A percentile compares a stretch with the other conserved stretches of the same genome.
Evolutionary conservation across 2,888 invertebrate species (phyloP).

Genomic region (Netelia virgata): DNA sequence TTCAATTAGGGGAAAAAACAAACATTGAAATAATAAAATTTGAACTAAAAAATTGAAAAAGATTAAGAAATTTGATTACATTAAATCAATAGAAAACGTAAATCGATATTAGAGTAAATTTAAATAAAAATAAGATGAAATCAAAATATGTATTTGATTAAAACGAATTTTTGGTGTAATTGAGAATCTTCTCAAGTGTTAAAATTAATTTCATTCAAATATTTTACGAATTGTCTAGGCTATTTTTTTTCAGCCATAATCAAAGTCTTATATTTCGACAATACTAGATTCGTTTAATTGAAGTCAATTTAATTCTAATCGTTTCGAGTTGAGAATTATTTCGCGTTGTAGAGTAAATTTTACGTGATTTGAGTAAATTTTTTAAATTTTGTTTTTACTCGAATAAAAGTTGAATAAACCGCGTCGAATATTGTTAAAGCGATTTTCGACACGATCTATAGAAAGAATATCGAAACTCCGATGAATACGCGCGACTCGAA

Average conservation of each 20-base stretch:
- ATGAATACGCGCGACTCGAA: constrained; percentile 20
- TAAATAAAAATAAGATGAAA: background rate
- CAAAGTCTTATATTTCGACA: too few species aligned
- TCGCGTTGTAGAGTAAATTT: too few species aligned
- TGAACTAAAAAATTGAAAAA: background rate
- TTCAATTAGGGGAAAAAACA: too few species aligned
- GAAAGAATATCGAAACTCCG: constrained; percentile 5
- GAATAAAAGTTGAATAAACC: background rate
- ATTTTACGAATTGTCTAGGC: too few species aligned
- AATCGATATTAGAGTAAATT: too few species aligned
- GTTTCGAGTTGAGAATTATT: too few species aligned
- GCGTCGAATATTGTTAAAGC: background rate
- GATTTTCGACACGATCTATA: background rate
- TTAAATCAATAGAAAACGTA: background rate
- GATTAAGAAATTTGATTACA: background rate
- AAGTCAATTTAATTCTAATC: too few species aligned
- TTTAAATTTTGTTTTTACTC: background rate
- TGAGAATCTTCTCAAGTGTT: too few species aligned
- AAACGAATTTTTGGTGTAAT: background rate
- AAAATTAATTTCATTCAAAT: background rate
- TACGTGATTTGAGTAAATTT: background rate
- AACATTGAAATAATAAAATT: too few species aligned
- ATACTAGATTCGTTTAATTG: too few species aligned
- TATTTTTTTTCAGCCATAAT: background rate
- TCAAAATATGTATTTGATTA: background rate